Percentiles rank a stretch among this genome's conserved stretches.
Evolutionary conservation across 2,113 vertebrate genomes (phyloP).

Genomic region (Microtus pennsylvanicus): DNA sequence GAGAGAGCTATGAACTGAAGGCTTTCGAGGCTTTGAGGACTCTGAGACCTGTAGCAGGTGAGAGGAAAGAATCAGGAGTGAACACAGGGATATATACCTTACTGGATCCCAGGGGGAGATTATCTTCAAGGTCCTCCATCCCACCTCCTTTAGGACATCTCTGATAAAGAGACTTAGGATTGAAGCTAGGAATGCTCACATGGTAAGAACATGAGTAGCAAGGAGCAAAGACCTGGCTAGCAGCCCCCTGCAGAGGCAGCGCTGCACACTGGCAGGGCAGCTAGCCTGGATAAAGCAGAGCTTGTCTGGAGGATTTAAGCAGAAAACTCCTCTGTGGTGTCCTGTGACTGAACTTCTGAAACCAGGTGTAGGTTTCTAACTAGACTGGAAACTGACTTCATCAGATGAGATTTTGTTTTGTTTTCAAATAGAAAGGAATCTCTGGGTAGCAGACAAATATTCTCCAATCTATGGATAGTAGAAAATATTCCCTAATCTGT

Average conservation of each 20-base stretch:
- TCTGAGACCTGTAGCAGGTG: fast-evolving
- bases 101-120: background rate
- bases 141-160: background rate
- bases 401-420: background rate
- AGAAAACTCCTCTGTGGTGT: background rate
- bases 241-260: background rate
- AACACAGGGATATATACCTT: background rate
- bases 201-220: background rate
- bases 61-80: too few relatives aligned
- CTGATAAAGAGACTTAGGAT: background rate
- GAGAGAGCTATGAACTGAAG: background rate
- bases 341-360: background rate
- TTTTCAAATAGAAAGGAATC: too few relatives aligned
- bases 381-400: background rate
- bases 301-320: background rate
- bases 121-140: background rate
- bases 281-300: background rate
- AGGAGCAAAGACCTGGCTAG: background rate
- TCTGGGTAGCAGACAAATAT: too few relatives aligned
- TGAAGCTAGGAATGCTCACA: background rate
- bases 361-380: background rate
- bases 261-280: background rate
- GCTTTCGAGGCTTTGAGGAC: background rate
- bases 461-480: too few relatives aligned
- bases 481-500: too few relatives aligned